Conservation (phyloP, 2,888 invertebrate species). For the Creontiades dilutus region DNA sequence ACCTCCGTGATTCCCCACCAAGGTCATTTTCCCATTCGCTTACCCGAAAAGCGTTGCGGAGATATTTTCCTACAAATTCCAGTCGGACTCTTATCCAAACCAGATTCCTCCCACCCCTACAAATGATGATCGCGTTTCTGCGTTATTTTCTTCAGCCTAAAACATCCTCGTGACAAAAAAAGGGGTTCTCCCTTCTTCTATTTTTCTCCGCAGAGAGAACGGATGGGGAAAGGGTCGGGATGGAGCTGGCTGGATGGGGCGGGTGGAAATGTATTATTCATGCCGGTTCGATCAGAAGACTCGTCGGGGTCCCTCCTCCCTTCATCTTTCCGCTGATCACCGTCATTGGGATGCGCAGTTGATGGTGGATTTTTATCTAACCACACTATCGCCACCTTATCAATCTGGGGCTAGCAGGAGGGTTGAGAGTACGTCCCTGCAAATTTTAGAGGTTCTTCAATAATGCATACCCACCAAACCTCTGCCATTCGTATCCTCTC, state of each 20-base stretch:
- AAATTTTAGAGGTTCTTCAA: neutral
- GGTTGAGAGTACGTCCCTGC: neutral
- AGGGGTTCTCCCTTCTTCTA: neutral
- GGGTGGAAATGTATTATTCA: slow-evolving; percentile 57
- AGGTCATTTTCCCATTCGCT: neutral
- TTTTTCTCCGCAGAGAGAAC: neutral
- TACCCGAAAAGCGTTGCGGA: neutral
- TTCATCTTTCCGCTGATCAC: slow-evolving; percentile 42
- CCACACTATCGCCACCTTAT: slow-evolving; percentile 64
- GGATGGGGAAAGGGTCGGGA: neutral
- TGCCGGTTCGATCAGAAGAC: slow-evolving; percentile 52
- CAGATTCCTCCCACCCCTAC: slow-evolving; percentile 10
- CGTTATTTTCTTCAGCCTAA: slow-evolving; percentile 33
- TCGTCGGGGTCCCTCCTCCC: neutral
- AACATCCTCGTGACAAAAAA: slow-evolving; percentile 51
- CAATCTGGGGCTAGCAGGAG: neutral
- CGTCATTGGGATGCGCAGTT: slow-evolving; percentile 64
- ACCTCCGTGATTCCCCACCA: neutral
- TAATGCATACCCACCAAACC: neutral
- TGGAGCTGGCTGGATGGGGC: neutral
- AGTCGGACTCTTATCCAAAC: neutral
- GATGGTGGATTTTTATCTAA: slow-evolving; percentile 57
- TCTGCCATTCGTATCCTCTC: neutral
- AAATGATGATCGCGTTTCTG: slow-evolving; percentile 51
- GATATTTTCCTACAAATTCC: neutral